phyloP scores from a whole-genome alignment of 2,888 invertebrate genomes.

The Lumbricus terrestris region DNA sequence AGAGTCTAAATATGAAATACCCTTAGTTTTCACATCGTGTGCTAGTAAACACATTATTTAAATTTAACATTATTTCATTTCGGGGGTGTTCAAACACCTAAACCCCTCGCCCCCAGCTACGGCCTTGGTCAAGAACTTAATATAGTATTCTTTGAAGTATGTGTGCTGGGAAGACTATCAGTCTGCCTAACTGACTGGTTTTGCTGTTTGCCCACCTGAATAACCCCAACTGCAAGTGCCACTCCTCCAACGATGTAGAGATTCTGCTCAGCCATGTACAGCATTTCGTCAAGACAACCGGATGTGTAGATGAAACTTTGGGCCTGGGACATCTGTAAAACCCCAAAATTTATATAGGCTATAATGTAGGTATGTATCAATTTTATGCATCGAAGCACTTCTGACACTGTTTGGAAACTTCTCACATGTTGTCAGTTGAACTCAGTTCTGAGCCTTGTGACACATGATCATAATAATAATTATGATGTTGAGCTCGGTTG shows the following conservation, averaged over 20 bases:
- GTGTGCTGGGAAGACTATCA: too few relatives aligned
- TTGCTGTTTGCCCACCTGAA: conserved; percentile 31
- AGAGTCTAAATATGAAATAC: too few relatives aligned
- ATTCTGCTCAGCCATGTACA: conserved; percentile 30
- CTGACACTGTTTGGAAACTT: not conserved
- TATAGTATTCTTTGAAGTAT: too few relatives aligned
- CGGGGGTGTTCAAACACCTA: too few relatives aligned
- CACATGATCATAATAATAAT: not conserved
- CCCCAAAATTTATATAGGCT: not conserved
- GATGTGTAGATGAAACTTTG: conserved; percentile 30
- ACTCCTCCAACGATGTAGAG: conserved; percentile 35
- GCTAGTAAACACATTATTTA: too few relatives aligned
- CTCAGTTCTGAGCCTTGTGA: not conserved
- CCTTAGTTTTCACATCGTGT: too few relatives aligned
- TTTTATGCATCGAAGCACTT: not conserved
- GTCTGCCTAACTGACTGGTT: too few relatives aligned
- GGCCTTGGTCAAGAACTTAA: too few relatives aligned
- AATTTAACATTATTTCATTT: too few relatives aligned
- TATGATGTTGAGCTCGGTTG: not conserved
- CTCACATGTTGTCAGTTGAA: too few relatives aligned
- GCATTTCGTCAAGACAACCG: conserved; percentile 33
- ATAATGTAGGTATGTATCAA: not conserved
- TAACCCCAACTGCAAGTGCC: conserved; percentile 33
- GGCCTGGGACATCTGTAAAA: conserved; percentile 28
- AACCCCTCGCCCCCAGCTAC: too few relatives aligned